phyloP scores from a whole-genome alignment of 2,888 invertebrate genomes.

The Scaptomyza flava region DNA sequence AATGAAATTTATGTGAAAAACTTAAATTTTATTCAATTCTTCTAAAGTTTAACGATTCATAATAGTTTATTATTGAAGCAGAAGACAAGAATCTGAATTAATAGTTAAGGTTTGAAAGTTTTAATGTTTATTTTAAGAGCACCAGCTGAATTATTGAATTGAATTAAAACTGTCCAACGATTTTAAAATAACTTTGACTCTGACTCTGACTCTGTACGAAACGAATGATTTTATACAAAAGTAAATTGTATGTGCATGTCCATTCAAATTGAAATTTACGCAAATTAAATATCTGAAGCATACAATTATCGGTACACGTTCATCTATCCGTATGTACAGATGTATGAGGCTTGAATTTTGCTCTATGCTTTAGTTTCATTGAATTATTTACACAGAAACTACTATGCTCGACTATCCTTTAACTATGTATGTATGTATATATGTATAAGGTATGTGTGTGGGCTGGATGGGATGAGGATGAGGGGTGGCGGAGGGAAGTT shows the following conservation, averaged over 20 bases:
- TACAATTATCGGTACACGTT: constrained; percentile 1
- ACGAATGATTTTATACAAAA: constrained; percentile 32
- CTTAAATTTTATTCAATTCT: not conserved
- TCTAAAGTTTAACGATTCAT: not conserved
- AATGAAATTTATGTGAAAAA: not conserved
- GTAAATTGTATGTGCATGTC: constrained; percentile 2
- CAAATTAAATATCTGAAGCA: constrained; percentile 20
- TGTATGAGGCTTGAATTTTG: constrained; percentile 39
- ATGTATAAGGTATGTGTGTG: not conserved
- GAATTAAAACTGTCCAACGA: not conserved
- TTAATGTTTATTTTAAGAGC: not conserved
- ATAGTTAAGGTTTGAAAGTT: constrained; percentile 2
- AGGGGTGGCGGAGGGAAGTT: too few relatives aligned
- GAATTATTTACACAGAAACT: constrained; percentile 69
- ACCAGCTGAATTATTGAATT: constrained; percentile 4
- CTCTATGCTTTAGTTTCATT: constrained; percentile 46
- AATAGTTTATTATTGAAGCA: not conserved
- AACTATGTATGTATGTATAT: constrained; percentile 27
- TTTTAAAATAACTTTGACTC: not conserved
- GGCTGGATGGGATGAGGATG: constrained; percentile 3
- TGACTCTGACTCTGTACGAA: constrained; percentile 5
- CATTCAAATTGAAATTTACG: constrained; percentile 34
- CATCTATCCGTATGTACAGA: not conserved
- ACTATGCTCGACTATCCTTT: constrained; percentile 47
- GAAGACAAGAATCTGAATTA: not conserved